Evolutionary conservation across 2,888 invertebrate species (phyloP), one percentile per base, ranked within the genome.

Genomic region (Dyspetes luteomarginatus): DNA sequence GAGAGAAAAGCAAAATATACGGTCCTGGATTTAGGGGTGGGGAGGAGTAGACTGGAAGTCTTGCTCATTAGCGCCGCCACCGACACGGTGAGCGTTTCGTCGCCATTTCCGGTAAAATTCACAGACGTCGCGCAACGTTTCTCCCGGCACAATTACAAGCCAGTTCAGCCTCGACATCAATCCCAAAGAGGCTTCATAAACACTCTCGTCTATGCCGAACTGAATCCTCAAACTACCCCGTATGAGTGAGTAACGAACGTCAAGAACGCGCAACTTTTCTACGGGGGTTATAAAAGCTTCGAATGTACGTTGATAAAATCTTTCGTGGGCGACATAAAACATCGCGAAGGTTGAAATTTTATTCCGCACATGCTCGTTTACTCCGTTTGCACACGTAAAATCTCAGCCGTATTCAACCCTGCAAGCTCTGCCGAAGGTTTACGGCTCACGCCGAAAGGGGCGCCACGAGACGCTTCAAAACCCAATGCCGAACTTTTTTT

Each of bases 1-100:
- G 0, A 68, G n/a, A n/a, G n/a, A n/a, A n/a, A n/a, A n/a, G n/a
- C n/a, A n/a, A n/a, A n/a, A n/a, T n/a, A n/a, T n/a, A n/a, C n/a
- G n/a, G n/a, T n/a, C n/a, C n/a, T n/a, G n/a, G n/a, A n/a, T n/a
- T n/a, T 65, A 56, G 80, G 69, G 56, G 65, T 71, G 43, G 77
- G 22, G 24, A 24, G 9, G 15, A 36, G 67, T 68, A 82, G 84
- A 84, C 82, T 85, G 83, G 75, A 84, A 87, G 85, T 85, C 86
- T 77, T 83, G 86, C 85, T 88, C 84, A 85, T 88, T 86, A 86
- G 85, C 82, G 84, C 72, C 72, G 83, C 78, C 83, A 83, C 80
- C 78, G 75, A 74, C 81, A 76, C 64, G 82, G 71, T 64, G 68
- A 58, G 56, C 56, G 69, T 64, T 73, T 82, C 69, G 58, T 78